A percentile compares a stretch with the other conserved stretches of the same genome.
Evolutionary conservation across 2,888 invertebrate species (phyloP).

Genomic region (Lasiommata megera): DNA sequence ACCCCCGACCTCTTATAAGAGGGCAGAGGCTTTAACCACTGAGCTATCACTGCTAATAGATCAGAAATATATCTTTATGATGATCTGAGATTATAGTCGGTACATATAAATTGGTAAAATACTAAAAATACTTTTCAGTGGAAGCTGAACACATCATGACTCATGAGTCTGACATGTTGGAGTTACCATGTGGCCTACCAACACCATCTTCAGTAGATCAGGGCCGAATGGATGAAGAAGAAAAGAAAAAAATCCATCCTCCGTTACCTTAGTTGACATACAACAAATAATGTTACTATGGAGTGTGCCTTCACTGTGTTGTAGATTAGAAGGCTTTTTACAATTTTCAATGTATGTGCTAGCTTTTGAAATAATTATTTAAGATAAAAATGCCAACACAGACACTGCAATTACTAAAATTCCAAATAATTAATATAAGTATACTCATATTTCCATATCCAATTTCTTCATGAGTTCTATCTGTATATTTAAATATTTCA

Average conservation of each 20-base stretch:
- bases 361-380: conserved; percentile 15
- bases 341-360: conserved; percentile 17
- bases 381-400: not conserved
- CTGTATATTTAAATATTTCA: no score
- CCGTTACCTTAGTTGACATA: conserved; percentile 60
- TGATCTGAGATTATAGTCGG: no score
- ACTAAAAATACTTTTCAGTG: conserved; percentile 58
- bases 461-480: no score
- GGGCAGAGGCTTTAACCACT: no score
- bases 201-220: conserved; percentile 86
- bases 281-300: conserved; percentile 3
- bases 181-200: conserved; percentile 88
- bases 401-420: not conserved
- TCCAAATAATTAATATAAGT: not conserved
- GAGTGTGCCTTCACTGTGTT: conserved; percentile 30
- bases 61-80: no score
- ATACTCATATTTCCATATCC: no score
- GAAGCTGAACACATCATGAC: conserved; percentile 91
- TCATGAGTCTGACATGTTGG: conserved; percentile 85
- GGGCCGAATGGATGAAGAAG: conserved; percentile 83
- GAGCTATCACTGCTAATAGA: no score
- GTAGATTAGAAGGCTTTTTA: conserved; percentile 23
- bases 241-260: conserved; percentile 84
- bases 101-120: no score
- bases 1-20: no score